phyloP scores from a whole-genome alignment of 2,888 invertebrate genomes.

The Drosophila borealis region DNA sequence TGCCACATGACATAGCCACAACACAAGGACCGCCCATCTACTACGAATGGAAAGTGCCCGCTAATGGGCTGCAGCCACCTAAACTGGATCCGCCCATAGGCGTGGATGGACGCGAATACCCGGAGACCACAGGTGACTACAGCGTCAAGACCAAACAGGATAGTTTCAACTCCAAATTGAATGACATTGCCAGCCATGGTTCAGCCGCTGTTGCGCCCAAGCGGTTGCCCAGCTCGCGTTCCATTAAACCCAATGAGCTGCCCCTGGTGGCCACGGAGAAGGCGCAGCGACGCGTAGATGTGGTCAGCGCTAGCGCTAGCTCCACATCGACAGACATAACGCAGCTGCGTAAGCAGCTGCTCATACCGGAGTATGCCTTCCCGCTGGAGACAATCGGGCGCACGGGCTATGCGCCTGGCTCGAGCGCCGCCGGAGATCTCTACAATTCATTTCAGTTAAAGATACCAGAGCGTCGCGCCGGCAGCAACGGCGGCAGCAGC shows the following conservation, averaged over 20 bases:
- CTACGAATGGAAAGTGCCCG: conserved; percentile 88
- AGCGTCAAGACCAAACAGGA: conserved; percentile 47
- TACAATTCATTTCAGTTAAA: conserved; percentile 88
- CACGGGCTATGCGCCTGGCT: conserved; percentile 85
- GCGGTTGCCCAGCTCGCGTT: conserved; percentile 76
- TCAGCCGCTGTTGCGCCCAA: conserved; percentile 22
- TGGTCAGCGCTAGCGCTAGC: conserved; percentile 24
- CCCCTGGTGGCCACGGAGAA: conserved; percentile 50
- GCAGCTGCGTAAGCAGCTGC: conserved; percentile 87
- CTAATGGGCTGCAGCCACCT: conserved; percentile 87
- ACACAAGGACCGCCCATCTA: conserved; percentile 88
- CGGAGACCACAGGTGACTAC: conserved; percentile 73
- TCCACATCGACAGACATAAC: conserved; percentile 81
- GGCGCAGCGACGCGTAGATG: conserved; percentile 78
- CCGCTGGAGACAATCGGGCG: conserved; percentile 87
- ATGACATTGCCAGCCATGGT: conserved; percentile 43
- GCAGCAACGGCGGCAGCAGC: conserved; percentile 47
- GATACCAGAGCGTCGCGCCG: conserved; percentile 85
- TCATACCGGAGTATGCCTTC: conserved; percentile 88
- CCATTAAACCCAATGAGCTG: conserved; percentile 75
- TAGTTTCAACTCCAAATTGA: conserved; percentile 45
- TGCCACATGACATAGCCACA: conserved; percentile 85
- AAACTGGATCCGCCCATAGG: conserved; percentile 84
- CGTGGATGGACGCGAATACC: conserved; percentile 84
- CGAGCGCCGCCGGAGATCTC: conserved; percentile 84